A percentile compares a stretch with the other conserved stretches of the same genome.
Evolutionary conservation across 2,797 vertebrate species (phyloP).

Genomic region (Platyrinchus mystaceus): DNA sequence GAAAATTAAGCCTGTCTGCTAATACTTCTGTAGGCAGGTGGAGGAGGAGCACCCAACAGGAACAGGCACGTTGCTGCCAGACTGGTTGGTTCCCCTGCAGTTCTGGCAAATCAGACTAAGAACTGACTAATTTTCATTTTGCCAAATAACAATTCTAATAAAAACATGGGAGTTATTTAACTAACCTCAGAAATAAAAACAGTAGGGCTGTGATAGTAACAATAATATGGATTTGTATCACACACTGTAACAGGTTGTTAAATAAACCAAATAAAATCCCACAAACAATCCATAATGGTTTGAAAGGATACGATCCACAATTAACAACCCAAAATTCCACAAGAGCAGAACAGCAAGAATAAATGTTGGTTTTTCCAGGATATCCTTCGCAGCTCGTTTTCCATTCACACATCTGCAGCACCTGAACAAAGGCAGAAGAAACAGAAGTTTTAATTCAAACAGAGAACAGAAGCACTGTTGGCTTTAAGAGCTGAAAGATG

Average conservation of each 20-base stretch:
- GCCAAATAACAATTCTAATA: background rate
- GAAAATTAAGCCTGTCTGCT: background rate
- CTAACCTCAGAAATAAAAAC: background rate
- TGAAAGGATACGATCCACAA: conserved; percentile 95
- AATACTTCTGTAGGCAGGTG: background rate
- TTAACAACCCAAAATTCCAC: conserved; percentile 93
- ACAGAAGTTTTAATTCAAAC: background rate
- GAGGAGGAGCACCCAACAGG: background rate
- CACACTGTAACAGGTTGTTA: background rate
- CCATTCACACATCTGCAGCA: conserved; percentile 85
- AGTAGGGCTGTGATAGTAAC: background rate
- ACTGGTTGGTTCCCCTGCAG: background rate
- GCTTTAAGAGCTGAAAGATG: background rate
- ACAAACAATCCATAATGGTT: accelerated
- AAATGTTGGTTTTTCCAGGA: conserved; percentile 82
- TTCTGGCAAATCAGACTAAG: background rate
- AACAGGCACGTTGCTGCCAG: background rate
- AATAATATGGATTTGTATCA: background rate
- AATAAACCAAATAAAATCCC: background rate
- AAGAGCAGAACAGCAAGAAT: conserved; percentile 87
- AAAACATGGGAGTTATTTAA: background rate
- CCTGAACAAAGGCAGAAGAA: conserved; percentile 70
- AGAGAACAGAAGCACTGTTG: background rate
- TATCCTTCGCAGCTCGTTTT: conserved; percentile 78
- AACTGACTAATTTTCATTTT: background rate